These are phyloP conservation scores for Cetoscarus ocellatus DNA, from an alignment of 2,797 vertebrate species.

Conservation along the genomic window DNA sequence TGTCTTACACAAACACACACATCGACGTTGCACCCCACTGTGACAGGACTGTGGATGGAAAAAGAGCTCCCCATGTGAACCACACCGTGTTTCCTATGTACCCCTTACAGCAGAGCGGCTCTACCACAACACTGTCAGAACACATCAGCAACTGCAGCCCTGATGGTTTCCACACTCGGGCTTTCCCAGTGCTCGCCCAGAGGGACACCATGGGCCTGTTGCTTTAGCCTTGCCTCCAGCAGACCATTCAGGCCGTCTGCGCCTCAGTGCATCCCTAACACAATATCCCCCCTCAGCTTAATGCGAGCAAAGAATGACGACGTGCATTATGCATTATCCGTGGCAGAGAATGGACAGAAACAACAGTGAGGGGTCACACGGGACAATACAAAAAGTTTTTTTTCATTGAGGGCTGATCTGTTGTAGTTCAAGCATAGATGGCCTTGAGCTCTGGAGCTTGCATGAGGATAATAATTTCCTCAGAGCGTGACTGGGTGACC, in stretches of 20 bases:
- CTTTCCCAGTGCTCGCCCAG: constrained; percentile 54
- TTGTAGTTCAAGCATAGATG: constrained; percentile 55
- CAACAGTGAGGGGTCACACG: constrained; percentile 55
- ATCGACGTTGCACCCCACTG: constrained; percentile 20
- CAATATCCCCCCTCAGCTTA: constrained; percentile 60
- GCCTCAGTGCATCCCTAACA: constrained; percentile 54
- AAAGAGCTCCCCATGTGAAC: constrained; percentile 71
- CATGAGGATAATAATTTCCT: constrained; percentile 49
- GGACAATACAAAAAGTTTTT: constrained; percentile 56
- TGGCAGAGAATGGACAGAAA: constrained; percentile 70
- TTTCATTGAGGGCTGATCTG: constrained; percentile 47
- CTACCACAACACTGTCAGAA: constrained; percentile 84
- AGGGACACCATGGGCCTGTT: constrained; percentile 71
- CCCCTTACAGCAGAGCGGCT: constrained; percentile 76
- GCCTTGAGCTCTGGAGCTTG: constrained; percentile 43
- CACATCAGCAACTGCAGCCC: constrained; percentile 66
- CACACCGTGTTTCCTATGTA: constrained; percentile 68
- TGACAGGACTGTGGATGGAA: constrained; percentile 44
- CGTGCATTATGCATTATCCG: constrained; percentile 64
- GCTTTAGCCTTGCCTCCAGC: constrained; percentile 72
- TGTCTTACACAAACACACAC: constrained; percentile 33
- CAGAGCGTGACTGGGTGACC: constrained; percentile 49
- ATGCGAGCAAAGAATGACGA: constrained; percentile 70
- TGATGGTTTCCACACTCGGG: constrained; percentile 67
- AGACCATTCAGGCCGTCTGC: constrained; percentile 42